Base-by-base conservation (phyloP, 1,140 invertebrate genomes). In the Papilio polyxenes region DNA sequence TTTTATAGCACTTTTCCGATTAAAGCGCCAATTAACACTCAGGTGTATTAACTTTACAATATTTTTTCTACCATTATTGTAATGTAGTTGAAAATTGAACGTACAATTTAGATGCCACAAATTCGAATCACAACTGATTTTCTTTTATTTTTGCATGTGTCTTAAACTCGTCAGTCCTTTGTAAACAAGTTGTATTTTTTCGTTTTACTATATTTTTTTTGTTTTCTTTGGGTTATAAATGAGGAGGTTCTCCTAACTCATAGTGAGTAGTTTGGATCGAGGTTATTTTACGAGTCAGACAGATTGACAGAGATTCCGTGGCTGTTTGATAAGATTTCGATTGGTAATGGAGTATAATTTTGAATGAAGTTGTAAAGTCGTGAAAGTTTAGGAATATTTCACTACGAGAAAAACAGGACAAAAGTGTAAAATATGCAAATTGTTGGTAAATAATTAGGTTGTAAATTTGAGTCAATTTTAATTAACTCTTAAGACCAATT, bases 1-100 rank as follows among this genome's bases (percentile, higher is more conserved):
- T 69, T 69, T 69, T 69, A 69, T 37, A 37, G 65, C 31, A 37
- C 65, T 69, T 69, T 69, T 69, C 3, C 65, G 65, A 69, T 69
- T 37, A 69, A 69, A 69, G 65, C 23, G 65, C n/a, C 65, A 17
- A 56, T 56, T 56, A 56, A 56, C 53, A 56, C 53, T 56, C 53
- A 56, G 15, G 53, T 56, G 15, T 17, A 56, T 17, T 56, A 56
- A 10, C 53, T 56, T 56, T 56, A 17, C 53, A 56, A 17, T 56
- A 56, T 56, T 17, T 6, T 13, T 17, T 17, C 1, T 17, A 65
- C 62, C 31, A 37, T 72, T 72, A 65, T 11, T 11, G 62, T 65
- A 3, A 4, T 31, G 10, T 62, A 65, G 23, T 65, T 65, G 20
- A 5, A 65, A 65, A 2, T 11, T 10, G 10, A 13, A 10, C 10